Evolutionary conservation across 1,140 invertebrate species (phyloP).

Genomic region (Notospermus geniculatus): DNA sequence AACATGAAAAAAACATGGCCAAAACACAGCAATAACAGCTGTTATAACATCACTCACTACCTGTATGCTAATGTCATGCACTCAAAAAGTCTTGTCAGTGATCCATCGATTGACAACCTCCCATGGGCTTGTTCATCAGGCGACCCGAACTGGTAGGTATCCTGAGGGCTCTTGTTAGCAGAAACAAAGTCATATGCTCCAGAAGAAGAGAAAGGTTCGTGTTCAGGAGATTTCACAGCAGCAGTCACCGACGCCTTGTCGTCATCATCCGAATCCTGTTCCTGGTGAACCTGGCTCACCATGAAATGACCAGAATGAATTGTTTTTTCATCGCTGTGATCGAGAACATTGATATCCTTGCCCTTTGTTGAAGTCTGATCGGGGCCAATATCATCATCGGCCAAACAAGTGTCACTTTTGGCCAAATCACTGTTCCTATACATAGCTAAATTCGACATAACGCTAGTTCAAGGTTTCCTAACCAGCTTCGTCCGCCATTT

Average conservation of each 20-base stretch:
- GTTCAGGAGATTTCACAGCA: slow-evolving; percentile 27
- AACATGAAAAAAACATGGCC: too few species aligned
- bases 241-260: slow-evolving; percentile 68
- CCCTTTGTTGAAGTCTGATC: too few species aligned
- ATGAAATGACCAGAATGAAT: slow-evolving; percentile 98
- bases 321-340: slow-evolving; percentile 32
- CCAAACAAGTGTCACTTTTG: too few species aligned
- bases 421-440: too few species aligned
- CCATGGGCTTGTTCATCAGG: slow-evolving; percentile 53
- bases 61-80: slow-evolving; percentile 96
- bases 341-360: too few species aligned
- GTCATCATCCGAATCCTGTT: slow-evolving; percentile 83
- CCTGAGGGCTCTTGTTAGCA: slow-evolving; percentile 55
- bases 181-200: slow-evolving; percentile 48
- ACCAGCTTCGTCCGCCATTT: too few species aligned
- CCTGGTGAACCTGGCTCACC: slow-evolving; percentile 90
- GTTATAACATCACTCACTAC: too few species aligned
- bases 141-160: slow-evolving; percentile 52
- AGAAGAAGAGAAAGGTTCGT: slow-evolving; percentile 20
- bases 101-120: slow-evolving; percentile 80
- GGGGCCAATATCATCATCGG: too few species aligned
- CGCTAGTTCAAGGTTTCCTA: too few species aligned
- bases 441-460: too few species aligned
- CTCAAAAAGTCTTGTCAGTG: slow-evolving; percentile 90
- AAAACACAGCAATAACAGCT: too few species aligned